Evolutionary conservation across 1,140 invertebrate genomes (phyloP).

Genomic region (Leptopilina clavipes): DNA sequence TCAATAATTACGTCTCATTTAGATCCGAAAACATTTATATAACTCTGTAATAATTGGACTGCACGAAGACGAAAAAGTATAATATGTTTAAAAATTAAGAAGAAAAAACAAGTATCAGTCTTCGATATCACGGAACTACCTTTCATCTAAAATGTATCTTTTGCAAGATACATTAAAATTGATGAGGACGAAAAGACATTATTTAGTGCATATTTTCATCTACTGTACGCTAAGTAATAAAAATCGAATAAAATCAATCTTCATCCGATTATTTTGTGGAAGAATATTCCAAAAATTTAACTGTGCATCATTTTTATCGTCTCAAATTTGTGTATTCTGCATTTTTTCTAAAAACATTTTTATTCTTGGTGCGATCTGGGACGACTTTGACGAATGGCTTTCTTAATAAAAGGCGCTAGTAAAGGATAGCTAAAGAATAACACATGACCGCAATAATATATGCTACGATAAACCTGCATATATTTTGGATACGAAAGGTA

Average conservation of each 20-base stretch:
- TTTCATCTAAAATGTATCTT: slow-evolving; percentile 84
- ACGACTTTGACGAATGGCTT: slow-evolving; percentile 55
- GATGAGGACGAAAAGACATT: slow-evolving; percentile 62
- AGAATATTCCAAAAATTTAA: not conserved
- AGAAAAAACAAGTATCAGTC: slow-evolving; percentile 49
- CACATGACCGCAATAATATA: slow-evolving; percentile 81
- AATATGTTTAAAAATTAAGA: not conserved
- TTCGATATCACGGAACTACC: slow-evolving; percentile 78
- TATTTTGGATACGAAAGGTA: slow-evolving; percentile 82
- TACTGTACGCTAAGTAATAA: not conserved
- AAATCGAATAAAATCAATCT: not conserved
- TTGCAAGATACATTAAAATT: slow-evolving; percentile 81
- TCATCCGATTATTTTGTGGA: not conserved
- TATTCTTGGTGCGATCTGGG: slow-evolving; percentile 52
- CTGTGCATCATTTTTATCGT: not conserved
- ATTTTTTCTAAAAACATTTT: not conserved
- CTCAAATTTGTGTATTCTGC: not conserved
- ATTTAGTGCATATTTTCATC: slow-evolving; percentile 26
- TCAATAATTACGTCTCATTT: too few species aligned
- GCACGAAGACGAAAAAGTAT: slow-evolving; percentile 14
- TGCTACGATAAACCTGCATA: slow-evolving; percentile 76
- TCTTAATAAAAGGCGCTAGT: slow-evolving; percentile 70
- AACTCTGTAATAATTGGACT: not conserved
- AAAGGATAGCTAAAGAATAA: slow-evolving; percentile 79
- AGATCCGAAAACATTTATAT: not conserved